phyloP scores from a whole-genome alignment of 2,888 invertebrate genomes.

The Shargacucullia verbasci region DNA sequence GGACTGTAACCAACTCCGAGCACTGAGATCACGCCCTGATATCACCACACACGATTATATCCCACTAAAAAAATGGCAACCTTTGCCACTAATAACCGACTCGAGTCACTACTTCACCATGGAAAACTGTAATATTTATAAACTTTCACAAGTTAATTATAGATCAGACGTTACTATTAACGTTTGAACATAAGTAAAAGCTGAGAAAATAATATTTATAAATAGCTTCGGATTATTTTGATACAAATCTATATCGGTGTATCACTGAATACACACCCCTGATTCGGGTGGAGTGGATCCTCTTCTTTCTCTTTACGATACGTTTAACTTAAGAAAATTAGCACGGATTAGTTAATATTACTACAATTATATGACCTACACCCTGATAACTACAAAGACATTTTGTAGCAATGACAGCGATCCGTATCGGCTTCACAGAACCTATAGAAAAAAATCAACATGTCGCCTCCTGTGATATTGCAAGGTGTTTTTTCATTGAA shows the following conservation, averaged over 20 bases:
- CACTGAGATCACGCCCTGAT: slow-evolving; percentile 80
- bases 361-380: slow-evolving; percentile 88
- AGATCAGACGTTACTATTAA: slow-evolving; percentile 89
- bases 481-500: slow-evolving; percentile 82
- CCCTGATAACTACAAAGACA: slow-evolving; percentile 89
- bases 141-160: slow-evolving; percentile 88
- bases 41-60: slow-evolving; percentile 81
- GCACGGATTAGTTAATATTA: slow-evolving; percentile 83
- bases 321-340: slow-evolving; percentile 81
- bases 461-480: slow-evolving; percentile 85
- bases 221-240: slow-evolving; percentile 89
- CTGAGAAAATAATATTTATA: slow-evolving; percentile 90
- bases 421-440: slow-evolving; percentile 89
- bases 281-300: slow-evolving; percentile 85
- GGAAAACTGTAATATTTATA: slow-evolving; percentile 88
- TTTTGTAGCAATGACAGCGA: slow-evolving; percentile 88
- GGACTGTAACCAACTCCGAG: slow-evolving; percentile 55
- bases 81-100: slow-evolving; percentile 80
- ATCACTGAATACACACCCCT: slow-evolving; percentile 88
- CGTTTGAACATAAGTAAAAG: slow-evolving; percentile 89
- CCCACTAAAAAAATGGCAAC: slow-evolving; percentile 88
- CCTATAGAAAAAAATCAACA: slow-evolving; percentile 89
- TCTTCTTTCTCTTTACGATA: slow-evolving; percentile 81
- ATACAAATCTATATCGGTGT: slow-evolving; percentile 88
- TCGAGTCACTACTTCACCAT: slow-evolving; percentile 81